Evolutionary conservation across 1,140 invertebrate species (phyloP), one percentile per base, ranked within the genome.

Genomic region (Atta cephalotes): DNA sequence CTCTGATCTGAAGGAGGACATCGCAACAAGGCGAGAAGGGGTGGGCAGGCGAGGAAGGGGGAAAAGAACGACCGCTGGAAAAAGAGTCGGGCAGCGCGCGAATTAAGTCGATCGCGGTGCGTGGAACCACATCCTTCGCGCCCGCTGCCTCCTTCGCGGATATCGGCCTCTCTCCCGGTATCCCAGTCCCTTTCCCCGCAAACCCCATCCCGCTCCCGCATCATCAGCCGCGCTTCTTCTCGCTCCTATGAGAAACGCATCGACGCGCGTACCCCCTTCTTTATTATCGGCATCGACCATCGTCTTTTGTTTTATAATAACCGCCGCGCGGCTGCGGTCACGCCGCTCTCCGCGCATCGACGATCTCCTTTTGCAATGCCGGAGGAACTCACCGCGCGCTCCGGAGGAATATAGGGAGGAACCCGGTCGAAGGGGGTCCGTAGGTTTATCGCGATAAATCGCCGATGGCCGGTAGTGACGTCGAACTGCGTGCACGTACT

Each of bases 291-390:
- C 93, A 94, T 92, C 93, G 92, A 92, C 89, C 91, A 91, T 93
- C 93, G 92, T 91, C 94, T 94, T 95, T 95, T 94, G 94, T 94
- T 94, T 95, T 95, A 94, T 94, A 94, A 95, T 94, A 94, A 95
- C 92, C 92, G 91, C 93, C 87, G 84, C 65, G 87, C 86, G 77
- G 91, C 92, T 94, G 94, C 92, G 93, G 94, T 94, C 92, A 87
- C 91, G 91, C 92, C 92, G 72, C 87, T 91, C 76, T 89, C 21
- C 62, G 62, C 77, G 77, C 63, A 70, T 80, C 72, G 63, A 66
- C 39, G 72, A 77, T 53, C 79, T 93, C 92, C 87, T 93, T 94
- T 93, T 93, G 91, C 87, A 78, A 91, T 71, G 86, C 90, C 91
- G 84, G 87, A 88, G 88, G 78, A 85, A 81, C 60, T 70, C 45